A percentile compares a stretch with the other conserved stretches of the same genome.
phyloP scores from a whole-genome alignment of 2,888 invertebrate genomes.

The Nephrotoma guestfalica region DNA sequence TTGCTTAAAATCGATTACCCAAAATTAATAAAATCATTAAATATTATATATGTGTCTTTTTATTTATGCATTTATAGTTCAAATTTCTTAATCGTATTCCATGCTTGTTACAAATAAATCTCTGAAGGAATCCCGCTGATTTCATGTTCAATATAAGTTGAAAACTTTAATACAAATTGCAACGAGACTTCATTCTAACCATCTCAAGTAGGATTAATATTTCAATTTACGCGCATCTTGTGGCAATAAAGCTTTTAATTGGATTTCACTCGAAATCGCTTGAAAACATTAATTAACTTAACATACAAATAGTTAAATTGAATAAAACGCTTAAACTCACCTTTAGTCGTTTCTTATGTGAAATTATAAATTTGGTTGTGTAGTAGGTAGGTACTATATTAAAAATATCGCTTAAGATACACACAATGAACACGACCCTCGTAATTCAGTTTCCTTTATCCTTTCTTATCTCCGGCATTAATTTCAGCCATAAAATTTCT shows the following conservation, averaged over 20 bases:
- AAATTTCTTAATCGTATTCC: no score
- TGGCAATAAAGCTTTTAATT: background rate
- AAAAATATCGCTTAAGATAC: background rate
- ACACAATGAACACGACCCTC: background rate
- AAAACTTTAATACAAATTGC: no score
- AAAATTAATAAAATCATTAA: no score
- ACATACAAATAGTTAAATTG: background rate
- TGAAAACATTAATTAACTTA: background rate
- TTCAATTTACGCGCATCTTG: no score
- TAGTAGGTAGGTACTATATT: background rate
- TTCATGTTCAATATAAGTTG: no score
- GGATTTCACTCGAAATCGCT: background rate
- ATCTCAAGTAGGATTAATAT: no score
- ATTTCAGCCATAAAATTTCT: background rate
- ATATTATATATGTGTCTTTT: no score
- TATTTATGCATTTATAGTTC: no score
- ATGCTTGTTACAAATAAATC: no score
- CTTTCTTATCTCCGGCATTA: background rate
- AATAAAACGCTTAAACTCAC: background rate
- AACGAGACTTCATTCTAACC: no score
- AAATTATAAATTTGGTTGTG: background rate
- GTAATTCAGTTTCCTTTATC: background rate
- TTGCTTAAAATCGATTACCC: no score
- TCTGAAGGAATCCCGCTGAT: no score
- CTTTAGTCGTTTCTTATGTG: background rate